Evolutionary conservation across 2,113 vertebrate genomes (phyloP), one percentile per base, ranked within the genome.

Genomic region (Aegithalos caudatus): DNA sequence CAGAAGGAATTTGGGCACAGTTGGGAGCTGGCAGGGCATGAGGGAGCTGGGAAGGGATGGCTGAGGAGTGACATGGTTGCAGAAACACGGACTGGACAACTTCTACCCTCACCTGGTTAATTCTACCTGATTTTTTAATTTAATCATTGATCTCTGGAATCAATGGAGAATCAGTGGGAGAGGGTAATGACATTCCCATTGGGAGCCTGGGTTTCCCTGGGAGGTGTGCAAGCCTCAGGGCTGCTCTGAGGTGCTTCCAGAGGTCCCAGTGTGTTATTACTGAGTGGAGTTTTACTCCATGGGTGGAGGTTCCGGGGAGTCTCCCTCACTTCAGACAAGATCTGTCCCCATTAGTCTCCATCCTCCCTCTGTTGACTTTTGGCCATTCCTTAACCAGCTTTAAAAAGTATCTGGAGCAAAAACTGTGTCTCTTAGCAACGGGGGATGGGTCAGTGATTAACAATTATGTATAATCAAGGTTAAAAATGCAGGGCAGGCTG

Each of bases 391-490:
- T 88, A 89, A 45, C 74, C 85, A 40, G 95, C 83, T 90, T 89
- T 42, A 53, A 90, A 86, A 96, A 96, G 74, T 88, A 90, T 97
- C 83, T 95, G 86, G 94, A 96, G 95, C 88, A 91, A 91, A 92
- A 90, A 40, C 0, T 10, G 66, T n/a, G 97, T 97, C 76, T 54
- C 97, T 74, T 97, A 95, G 98, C 97, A 98, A 97, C 96, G 5
- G 38, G 83, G 92, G 69, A 94, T 91, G 96, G 97, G 97, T 98
- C 97, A 96, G 97, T 92, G 97, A 93, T 96, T 84, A 97, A 95
- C 96, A 95, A 71, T 96, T 96, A 76, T 54, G 87, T 67, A 81
- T 95, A 93, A 92, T 92, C 8, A 84, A 90, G 94, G 97, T 97
- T 97, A 90, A 97, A 97, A 96, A 96, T 73, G 96, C 47, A 28